phyloP scores from a whole-genome alignment of 2,797 vertebrate species.

The Nothura maculosa region DNA sequence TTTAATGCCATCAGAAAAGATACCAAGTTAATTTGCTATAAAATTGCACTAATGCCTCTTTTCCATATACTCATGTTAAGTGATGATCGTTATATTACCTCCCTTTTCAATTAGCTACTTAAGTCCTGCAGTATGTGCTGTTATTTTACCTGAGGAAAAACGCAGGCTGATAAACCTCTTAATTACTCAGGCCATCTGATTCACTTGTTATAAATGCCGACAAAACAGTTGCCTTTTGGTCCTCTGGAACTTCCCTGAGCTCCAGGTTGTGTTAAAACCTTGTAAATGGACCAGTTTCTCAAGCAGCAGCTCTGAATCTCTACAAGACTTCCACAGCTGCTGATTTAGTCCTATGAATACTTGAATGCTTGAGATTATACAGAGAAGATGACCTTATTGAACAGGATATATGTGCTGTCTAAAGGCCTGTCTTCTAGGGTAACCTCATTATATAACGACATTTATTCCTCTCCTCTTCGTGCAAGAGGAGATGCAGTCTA shows the following conservation, averaged over 20 bases:
- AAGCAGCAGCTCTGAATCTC: not conserved
- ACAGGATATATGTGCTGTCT: not conserved
- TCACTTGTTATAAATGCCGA: not conserved
- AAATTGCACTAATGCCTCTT: not conserved
- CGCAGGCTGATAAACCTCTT: not conserved
- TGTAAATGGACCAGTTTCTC: not conserved
- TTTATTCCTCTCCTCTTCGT: constrained; percentile 13
- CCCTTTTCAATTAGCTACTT: not conserved
- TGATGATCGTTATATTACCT: not conserved
- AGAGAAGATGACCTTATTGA: constrained; percentile 27
- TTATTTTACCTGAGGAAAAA: not conserved
- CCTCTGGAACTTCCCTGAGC: not conserved
- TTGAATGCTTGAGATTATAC: not conserved
- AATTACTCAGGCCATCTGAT: not conserved
- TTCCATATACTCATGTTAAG: not conserved
- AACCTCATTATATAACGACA: constrained; percentile 36
- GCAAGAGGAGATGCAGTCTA: constrained; percentile 7
- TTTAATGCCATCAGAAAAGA: not conserved
- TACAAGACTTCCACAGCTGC: not conserved
- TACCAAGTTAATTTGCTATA: not conserved
- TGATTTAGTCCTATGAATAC: not conserved
- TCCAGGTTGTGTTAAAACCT: not conserved
- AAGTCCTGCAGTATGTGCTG: not conserved
- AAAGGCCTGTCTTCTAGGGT: not conserved
- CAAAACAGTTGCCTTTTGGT: not conserved